phyloP scores from a whole-genome alignment of 1,140 invertebrate genomes.

The Ganaspis sp. region DNA sequence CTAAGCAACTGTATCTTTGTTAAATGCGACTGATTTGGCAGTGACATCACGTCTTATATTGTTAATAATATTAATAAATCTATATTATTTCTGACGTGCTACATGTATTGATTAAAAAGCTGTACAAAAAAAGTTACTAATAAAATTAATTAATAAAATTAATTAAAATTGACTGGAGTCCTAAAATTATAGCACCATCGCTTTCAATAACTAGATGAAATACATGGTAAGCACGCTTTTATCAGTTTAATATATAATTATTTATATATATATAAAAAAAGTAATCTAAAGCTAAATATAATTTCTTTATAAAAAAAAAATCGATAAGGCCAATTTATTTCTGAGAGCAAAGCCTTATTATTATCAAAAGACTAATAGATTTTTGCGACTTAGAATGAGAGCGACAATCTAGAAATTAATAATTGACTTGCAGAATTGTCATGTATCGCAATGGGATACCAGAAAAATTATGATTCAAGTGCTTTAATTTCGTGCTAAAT shows the following conservation, averaged over 20 bases:
- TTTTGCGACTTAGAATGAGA: slow-evolving; percentile 33
- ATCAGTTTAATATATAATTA: neutral
- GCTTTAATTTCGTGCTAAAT: slow-evolving; percentile 56
- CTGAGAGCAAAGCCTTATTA: slow-evolving; percentile 29
- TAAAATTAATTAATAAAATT: slow-evolving; percentile 64
- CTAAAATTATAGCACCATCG: slow-evolving; percentile 64
- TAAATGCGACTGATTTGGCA: slow-evolving; percentile 66
- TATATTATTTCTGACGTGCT: slow-evolving; percentile 63
- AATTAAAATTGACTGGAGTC: slow-evolving; percentile 66
- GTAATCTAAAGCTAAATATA: slow-evolving; percentile 7
- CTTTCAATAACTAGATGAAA: slow-evolving; percentile 21
- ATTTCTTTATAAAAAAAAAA: neutral
- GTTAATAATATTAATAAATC: slow-evolving; percentile 60
- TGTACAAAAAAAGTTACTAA: slow-evolving; percentile 65
- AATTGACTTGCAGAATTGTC: slow-evolving; percentile 14
- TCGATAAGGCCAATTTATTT: slow-evolving; percentile 13
- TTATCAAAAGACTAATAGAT: slow-evolving; percentile 1
- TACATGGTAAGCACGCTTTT: slow-evolving; percentile 15
- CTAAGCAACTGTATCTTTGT: slow-evolving; percentile 39
- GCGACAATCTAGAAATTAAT: slow-evolving; percentile 27
- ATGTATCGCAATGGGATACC: slow-evolving; percentile 32
- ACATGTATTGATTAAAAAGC: slow-evolving; percentile 72
- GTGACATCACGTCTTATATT: slow-evolving; percentile 60
- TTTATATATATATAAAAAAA: neutral
- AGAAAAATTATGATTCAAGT: slow-evolving; percentile 46